These are phyloP conservation scores for Lepidocyrtoides sp. DNA, from an alignment of 2,888 invertebrate genomes.

Conservation along the genomic window DNA sequence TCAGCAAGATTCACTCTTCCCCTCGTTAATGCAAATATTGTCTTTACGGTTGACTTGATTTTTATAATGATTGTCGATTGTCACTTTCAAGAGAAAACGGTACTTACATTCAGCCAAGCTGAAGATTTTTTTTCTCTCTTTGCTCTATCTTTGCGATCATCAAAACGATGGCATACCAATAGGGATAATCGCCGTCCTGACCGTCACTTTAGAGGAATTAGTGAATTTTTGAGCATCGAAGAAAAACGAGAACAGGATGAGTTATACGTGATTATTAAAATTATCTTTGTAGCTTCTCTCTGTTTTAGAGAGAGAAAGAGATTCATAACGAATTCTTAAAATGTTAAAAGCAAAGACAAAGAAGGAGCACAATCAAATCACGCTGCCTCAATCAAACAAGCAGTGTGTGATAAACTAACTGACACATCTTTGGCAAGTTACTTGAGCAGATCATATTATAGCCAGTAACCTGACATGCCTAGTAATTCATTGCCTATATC, in stretches of 20 bases:
- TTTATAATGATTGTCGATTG: slow-evolving; percentile 57
- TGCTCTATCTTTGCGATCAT: slow-evolving; percentile 30
- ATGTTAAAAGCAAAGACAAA: not conserved
- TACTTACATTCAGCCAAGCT: not conserved
- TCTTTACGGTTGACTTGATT: slow-evolving; percentile 67
- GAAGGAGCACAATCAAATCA: slow-evolving; percentile 34
- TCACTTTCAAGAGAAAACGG: slow-evolving; percentile 73
- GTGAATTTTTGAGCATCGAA: slow-evolving; percentile 30
- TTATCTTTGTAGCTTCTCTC: not conserved
- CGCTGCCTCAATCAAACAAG: slow-evolving; percentile 27
- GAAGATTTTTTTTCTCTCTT: not conserved
- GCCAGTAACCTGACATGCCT: not conserved
- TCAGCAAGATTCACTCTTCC: slow-evolving; percentile 15
- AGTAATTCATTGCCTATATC: not conserved
- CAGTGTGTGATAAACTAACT: slow-evolving; percentile 1
- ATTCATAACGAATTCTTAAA: not conserved
- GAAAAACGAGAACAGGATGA: not conserved
- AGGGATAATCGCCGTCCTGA: slow-evolving; percentile 19
- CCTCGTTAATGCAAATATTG: slow-evolving; percentile 61
- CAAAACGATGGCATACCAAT: slow-evolving; percentile 43
- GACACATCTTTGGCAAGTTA: slow-evolving; percentile 62
- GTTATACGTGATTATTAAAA: not conserved
- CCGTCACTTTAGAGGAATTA: slow-evolving; percentile 42
- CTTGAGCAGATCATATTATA: not conserved
- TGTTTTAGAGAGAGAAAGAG: not conserved